Evolutionary conservation across 2,888 invertebrate species (phyloP).

Genomic region (Epistrophe eligans): DNA sequence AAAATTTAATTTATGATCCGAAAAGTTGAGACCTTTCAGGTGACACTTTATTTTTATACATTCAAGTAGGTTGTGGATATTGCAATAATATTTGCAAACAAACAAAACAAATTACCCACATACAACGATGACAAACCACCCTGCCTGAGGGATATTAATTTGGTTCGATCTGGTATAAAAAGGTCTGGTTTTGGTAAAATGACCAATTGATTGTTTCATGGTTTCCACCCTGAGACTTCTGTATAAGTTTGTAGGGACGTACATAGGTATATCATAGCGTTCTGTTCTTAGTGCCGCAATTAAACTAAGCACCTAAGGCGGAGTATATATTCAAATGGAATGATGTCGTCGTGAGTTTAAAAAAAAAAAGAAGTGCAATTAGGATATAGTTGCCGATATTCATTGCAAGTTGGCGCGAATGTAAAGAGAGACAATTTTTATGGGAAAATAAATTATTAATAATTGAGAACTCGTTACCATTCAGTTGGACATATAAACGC

Average conservation of each 20-base stretch:
- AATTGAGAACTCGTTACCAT: slow-evolving; percentile 21
- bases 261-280: not conserved
- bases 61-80: slow-evolving; percentile 55
- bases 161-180: slow-evolving; percentile 22
- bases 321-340: slow-evolving; percentile 33
- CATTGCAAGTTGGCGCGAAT: not conserved
- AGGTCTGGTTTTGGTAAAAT: slow-evolving; percentile 54
- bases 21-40: slow-evolving; percentile 39
- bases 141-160: not conserved
- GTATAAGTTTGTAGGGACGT: not conserved
- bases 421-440: not conserved
- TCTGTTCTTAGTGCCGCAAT: slow-evolving; percentile 31
- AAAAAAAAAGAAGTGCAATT: slow-evolving; percentile 10
- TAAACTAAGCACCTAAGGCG: slow-evolving; percentile 63
- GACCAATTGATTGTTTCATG: slow-evolving; percentile 64
- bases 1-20: slow-evolving; percentile 67
- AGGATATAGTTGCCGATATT: not conserved
- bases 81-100: slow-evolving; percentile 65
- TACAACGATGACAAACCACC: slow-evolving; percentile 18
- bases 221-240: slow-evolving; percentile 57
- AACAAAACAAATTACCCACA: slow-evolving; percentile 25
- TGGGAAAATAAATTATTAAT: not conserved
- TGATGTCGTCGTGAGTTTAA: slow-evolving; percentile 16
- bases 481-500: not conserved
- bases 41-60: not conserved